These are phyloP conservation scores for Epinephelus coioides DNA, from an alignment of 2,797 vertebrate species.

Conservation along the genomic window DNA sequence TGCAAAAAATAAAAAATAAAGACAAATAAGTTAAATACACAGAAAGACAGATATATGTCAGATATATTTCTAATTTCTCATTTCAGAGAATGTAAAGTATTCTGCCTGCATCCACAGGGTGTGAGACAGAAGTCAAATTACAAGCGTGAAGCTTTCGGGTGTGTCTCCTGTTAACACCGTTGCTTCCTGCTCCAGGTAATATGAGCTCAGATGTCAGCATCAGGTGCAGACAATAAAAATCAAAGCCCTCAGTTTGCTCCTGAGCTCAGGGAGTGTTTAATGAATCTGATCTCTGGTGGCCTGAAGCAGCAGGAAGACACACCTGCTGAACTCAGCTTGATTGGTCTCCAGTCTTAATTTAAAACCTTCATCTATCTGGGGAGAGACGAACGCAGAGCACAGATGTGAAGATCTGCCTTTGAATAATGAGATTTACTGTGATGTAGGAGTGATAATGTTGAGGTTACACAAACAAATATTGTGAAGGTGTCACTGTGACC, in stretches of 20 bases:
- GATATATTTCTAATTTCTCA: no score
- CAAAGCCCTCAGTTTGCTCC: slow-evolving; percentile 14
- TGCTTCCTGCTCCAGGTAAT: slow-evolving; percentile 2
- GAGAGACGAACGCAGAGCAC: not conserved
- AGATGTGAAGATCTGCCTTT: no score
- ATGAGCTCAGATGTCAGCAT: not conserved
- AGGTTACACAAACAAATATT: no score
- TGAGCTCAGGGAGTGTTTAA: slow-evolving; percentile 43
- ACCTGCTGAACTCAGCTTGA: slow-evolving; percentile 66
- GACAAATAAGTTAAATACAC: no score
- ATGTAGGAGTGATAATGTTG: no score
- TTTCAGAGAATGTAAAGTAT: no score
- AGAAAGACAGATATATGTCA: no score
- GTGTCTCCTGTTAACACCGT: not conserved
- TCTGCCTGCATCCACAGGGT: no score
- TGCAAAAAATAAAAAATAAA: not conserved
- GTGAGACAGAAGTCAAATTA: no score
- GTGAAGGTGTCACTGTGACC: no score
- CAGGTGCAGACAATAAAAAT: slow-evolving; percentile 51
- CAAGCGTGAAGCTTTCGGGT: no score
- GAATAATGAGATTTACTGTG: no score
- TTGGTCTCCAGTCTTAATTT: slow-evolving; percentile 31
- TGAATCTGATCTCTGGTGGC: slow-evolving; percentile 47
- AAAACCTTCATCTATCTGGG: slow-evolving; percentile 1
- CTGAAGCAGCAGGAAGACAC: slow-evolving; percentile 57